Evolutionary conservation across 2,797 vertebrate species (phyloP).

Genomic region (Catharus ustulatus): DNA sequence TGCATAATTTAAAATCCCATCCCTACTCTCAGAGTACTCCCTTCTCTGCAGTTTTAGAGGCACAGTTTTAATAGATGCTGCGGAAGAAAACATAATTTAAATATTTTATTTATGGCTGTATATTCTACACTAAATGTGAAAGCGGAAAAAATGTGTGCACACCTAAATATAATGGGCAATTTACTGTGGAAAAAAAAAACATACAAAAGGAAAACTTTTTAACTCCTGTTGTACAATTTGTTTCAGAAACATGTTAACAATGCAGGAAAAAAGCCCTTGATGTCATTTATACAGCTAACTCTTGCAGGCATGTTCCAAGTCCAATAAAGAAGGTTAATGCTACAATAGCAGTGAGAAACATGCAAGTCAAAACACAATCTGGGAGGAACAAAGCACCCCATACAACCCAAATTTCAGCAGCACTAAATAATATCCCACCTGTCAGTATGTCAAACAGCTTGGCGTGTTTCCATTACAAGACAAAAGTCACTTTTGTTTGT

Average conservation of each 20-base stretch:
- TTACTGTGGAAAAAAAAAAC: not conserved
- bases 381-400: conserved; percentile 78
- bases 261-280: not conserved
- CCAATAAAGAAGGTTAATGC: conserved; percentile 78
- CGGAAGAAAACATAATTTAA: not conserved
- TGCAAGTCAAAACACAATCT: conserved; percentile 85
- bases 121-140: not conserved
- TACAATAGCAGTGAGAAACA: conserved; percentile 82
- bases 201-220: conserved; percentile 3
- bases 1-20: not conserved
- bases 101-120: not conserved
- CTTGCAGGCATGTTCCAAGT: conserved; percentile 80
- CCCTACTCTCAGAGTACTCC: not conserved
- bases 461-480: conserved; percentile 72
- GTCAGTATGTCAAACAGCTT: conserved; percentile 76
- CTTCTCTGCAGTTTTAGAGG: not conserved
- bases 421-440: conserved; percentile 79
- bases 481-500: conserved; percentile 82
- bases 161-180: not conserved
- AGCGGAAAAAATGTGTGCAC: not conserved
- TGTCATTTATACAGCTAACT: conserved; percentile 51
- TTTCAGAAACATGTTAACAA: conserved; percentile 46
- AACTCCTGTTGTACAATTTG: not conserved
- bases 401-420: conserved; percentile 71
- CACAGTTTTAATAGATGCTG: not conserved